Base-by-base conservation (phyloP, 1,140 invertebrate species). In the Parasteatoda tepidariorum region DNA sequence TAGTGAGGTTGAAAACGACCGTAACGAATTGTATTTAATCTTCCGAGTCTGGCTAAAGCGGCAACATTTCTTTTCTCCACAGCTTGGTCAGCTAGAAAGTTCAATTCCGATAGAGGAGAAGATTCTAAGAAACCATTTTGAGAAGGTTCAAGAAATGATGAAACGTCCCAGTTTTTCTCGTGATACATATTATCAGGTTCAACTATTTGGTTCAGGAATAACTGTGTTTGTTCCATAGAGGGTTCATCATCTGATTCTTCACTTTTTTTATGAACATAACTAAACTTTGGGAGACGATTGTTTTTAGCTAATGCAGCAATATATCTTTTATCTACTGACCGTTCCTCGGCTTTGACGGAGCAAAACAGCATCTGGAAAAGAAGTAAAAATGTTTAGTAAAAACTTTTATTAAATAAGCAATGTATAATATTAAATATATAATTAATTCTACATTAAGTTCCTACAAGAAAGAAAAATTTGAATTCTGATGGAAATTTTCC, bases 241-340 rank as follows among this genome's bases (percentile, higher is more conserved):
- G 26, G 33, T 3, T 61, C 13, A 66, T 83, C 59, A 18, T 24
- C 30, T 24, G 57, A 66, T 24, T 66, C 57, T 54, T 48, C 33
- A 28, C 5, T 33, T 5, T 83, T 74, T 22, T 82, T 82, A 3
- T 73, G 54, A 6, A 31, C 22, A 33, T 18, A 18, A 6, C n/a
- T 24, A 34, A 76, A 84, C 28, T 75, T 76, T 1, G 82, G 82
- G 2, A 84, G 22, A 6, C 83, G 54, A 13, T 64, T 73, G 24
- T 76, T 76, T 15, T 78, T 76, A 0, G 83, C 83, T 22, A 84
- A 41, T 18, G 83, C 83, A 24, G 71, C 83, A 24, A 84, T 13
- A 28, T 84, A 76, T 33, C 83, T 70, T 38, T 84, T 84, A 0
- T 84, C 83, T 26, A 55, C 13, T 26, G 11, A n/a, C 18, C n/a